Base-by-base conservation (phyloP, 2,113 vertebrate species). In the Oriolus oriolus region DNA sequence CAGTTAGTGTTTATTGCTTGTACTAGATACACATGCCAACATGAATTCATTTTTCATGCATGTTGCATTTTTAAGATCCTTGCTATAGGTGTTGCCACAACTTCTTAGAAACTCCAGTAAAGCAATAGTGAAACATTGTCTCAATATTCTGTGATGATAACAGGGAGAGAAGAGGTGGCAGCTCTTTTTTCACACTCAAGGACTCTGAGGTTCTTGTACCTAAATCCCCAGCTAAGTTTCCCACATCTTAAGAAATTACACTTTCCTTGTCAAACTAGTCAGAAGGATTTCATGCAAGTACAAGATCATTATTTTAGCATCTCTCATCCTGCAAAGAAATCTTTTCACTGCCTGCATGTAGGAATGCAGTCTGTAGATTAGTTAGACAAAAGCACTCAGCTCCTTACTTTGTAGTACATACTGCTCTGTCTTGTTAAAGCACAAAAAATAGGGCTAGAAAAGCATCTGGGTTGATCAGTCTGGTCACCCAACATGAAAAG, bases 211-310 rank as follows among this genome's bases (percentile, higher is more conserved):
- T 90, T 73, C 87, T 83, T 64, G 7, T 87, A 85, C 45, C 63
- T 89, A 82, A 75, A 79, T 84, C 42, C 77, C n/a, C 52, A 81
- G 73, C 39, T 90, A 93, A 84, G 84, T 89, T 92, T 84, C 76
- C 80, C 76, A 90, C 77, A 84, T 75, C 84, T 84, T 74, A 84
- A 86, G 83, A 88, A 93, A 94, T 94, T 93, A 77, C 79, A 77
- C 71, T 83, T 84, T 49, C 42, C 70, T 83, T 86, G 87, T 88
- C 85, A 88, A 91, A 93, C 24, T 31, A 79, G 75, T 92, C 90
- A 93, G 71, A 73, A 86, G 42, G 79, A 80, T 90, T 93, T 86
- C 59, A 87, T 64, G 28, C 45, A 61, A 76, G 66, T 33, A 86
- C n/a, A 50, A 86, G 59, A 66, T 88, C 31, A 50, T 83, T 66